Base-by-base conservation (phyloP, 1,140 invertebrate genomes). In the Lethocerus indicus region DNA sequence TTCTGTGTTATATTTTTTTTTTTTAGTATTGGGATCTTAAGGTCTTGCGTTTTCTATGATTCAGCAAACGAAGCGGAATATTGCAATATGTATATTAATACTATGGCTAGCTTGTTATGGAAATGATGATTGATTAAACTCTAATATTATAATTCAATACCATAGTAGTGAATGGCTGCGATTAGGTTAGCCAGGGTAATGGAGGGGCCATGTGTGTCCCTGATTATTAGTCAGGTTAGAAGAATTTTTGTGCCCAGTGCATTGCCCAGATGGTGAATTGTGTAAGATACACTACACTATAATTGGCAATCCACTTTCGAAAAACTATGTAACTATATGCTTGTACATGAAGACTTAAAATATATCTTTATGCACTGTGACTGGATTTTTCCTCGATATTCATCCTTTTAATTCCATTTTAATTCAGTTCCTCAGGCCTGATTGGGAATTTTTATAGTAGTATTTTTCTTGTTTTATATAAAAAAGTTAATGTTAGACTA, bases 321-420 rank as follows among this genome's bases (percentile, higher is more conserved):
- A 47, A 51, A 47, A 54, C 50, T 52, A 52, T 54, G 52, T 54
- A 56, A 47, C 50, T 51, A 54, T 56, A 54, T 53, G 55, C 55
- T 56, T 56, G 55, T 56, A 56, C 55, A 56, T 56, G 55, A 56
- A 56, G 52, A 56, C 55, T 54, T 54, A 54, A 56, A 56, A 56
- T 56, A 56, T 56, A 56, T 56, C 55, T 56, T 56, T 56, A 56
- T 54, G 55, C 55, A 56, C 55, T 54, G 52, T 52, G 2, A 28
- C 14, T 26, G n/a, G n/a, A 27, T 44, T 44, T 42, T 24, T n/a
- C n/a, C n/a, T n/a, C n/a, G n/a, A n/a, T n/a, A n/a, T n/a, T n/a
- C n/a, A n/a, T n/a, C n/a, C n/a, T n/a, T n/a, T n/a, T n/a, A n/a
- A n/a, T n/a, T n/a, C n/a, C n/a, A n/a, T n/a, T n/a, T n/a, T n/a